Evolutionary conservation across 1,140 invertebrate genomes (phyloP).

Genomic region (Calliphora vicina): DNA sequence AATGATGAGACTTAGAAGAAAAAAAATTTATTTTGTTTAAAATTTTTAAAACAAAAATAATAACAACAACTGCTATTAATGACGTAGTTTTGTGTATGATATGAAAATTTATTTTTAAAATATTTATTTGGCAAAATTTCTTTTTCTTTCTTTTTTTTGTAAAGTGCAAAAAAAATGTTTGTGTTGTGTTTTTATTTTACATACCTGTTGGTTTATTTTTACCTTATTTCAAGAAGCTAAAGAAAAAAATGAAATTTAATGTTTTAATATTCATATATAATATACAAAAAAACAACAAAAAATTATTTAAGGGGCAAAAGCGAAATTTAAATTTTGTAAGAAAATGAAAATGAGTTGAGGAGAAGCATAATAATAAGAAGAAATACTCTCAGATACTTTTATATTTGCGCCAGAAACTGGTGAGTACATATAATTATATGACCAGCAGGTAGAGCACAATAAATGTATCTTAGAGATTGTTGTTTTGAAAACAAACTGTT

Average conservation of each 20-base stretch:
- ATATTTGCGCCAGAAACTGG: neutral
- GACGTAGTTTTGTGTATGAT: neutral
- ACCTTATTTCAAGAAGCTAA: neutral
- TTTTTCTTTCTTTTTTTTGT: neutral
- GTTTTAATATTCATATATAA: no score
- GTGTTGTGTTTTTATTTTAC: neutral
- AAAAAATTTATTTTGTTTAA: neutral
- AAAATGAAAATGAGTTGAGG: neutral
- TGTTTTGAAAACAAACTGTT: slow-evolving; percentile 52
- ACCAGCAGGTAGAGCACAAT: neutral
- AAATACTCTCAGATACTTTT: neutral
- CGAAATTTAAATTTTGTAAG: neutral
- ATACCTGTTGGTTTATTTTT: slow-evolving; percentile 8
- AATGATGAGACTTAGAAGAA: neutral
- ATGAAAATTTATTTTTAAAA: slow-evolving; percentile 15
- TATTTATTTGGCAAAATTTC: neutral
- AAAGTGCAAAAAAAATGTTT: neutral
- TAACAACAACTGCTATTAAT: neutral
- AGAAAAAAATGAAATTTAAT: no score
- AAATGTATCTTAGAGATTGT: neutral
- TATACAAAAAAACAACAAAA: no score
- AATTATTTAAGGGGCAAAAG: slow-evolving; percentile 11
- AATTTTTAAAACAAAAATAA: neutral
- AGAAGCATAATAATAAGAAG: neutral
- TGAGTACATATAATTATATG: neutral